Evolutionary conservation across 2,797 vertebrate species (phyloP).

Genomic region (Cynopterus sphinx): DNA sequence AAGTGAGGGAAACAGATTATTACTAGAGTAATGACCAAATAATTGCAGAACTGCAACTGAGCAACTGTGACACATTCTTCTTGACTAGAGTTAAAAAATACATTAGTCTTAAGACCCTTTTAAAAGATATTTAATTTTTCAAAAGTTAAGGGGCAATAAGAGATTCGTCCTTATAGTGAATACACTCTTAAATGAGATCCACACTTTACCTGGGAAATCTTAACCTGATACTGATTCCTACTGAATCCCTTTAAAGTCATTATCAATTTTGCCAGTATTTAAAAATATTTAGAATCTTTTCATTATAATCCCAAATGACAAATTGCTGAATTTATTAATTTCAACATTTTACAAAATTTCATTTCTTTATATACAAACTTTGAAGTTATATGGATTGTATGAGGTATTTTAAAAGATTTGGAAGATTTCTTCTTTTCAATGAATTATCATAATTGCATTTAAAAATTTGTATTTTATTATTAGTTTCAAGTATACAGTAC

Average conservation of each 20-base stretch:
- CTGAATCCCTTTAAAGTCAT: background rate
- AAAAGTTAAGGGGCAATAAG: background rate
- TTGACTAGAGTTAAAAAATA: background rate
- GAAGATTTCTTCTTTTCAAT: background rate
- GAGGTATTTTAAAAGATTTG: background rate
- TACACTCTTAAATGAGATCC: background rate
- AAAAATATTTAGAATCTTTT: background rate
- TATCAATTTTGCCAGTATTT: background rate
- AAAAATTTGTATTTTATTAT: too few relatives aligned
- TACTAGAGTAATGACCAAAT: background rate
- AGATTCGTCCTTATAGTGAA: background rate
- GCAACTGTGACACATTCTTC: background rate
- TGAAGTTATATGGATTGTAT: background rate
- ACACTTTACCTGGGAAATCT: background rate
- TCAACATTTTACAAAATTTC: background rate
- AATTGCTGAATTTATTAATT: slow-evolving; percentile 5
- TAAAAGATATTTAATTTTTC: background rate
- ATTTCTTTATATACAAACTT: background rate
- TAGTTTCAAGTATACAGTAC: too few relatives aligned
- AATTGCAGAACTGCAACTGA: background rate
- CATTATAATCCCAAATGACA: background rate
- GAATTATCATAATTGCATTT: background rate
- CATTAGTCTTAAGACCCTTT: background rate
- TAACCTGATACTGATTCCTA: background rate
- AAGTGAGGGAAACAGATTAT: background rate